Evolutionary conservation across 2,888 invertebrate species (phyloP), one percentile per base, ranked within the genome.

Genomic region (Tetropium fuscum): DNA sequence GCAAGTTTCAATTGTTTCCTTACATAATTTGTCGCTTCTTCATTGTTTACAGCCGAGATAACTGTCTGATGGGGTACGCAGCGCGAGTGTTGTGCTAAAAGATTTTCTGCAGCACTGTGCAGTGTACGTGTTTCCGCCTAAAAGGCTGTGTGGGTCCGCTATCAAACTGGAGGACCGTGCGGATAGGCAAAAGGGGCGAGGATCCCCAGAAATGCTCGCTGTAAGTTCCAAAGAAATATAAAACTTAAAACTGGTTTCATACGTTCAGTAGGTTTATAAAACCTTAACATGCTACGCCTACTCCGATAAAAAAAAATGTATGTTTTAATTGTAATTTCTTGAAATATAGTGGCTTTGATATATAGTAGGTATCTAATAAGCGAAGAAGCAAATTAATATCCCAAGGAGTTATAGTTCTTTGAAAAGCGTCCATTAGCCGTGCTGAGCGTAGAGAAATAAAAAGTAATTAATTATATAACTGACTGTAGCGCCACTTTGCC

Each of bases 161-260:
- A 76, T 63, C 80, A 81, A 81, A 70, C 82, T 82, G 82, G 82
- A 82, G 78, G 80, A 80, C 67, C 73, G 80, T 76, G 64, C 74
- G 69, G 82, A 82, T 68, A 73, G 80, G 74, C 80, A 81, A 65
- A 82, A 82, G 80, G 82, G 82, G 75, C 80, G 80, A 73, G 76
- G 80, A 70, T 81, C 82, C 77, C 81, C 82, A 51, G 81, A 82
- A 74, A 76, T 82, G 62, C 73, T 82, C 68, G 78, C 81, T 62
- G 82, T 82, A 79, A 82, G 82, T 81, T 63, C 18, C 16, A 16
- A 22, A 13, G 27, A 51, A 38, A 40, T 25, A 15, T 38, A 36
- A 36, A 48, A 48, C 38, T 38, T 34, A 34, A 34, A 48, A 48
- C 47, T 48, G 51, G 51, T 51, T 49, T 22, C 18, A 13, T 48